These are phyloP conservation scores for Moxostoma hubbsi DNA, from an alignment of 2,797 vertebrate species.

Conservation along the genomic window DNA sequence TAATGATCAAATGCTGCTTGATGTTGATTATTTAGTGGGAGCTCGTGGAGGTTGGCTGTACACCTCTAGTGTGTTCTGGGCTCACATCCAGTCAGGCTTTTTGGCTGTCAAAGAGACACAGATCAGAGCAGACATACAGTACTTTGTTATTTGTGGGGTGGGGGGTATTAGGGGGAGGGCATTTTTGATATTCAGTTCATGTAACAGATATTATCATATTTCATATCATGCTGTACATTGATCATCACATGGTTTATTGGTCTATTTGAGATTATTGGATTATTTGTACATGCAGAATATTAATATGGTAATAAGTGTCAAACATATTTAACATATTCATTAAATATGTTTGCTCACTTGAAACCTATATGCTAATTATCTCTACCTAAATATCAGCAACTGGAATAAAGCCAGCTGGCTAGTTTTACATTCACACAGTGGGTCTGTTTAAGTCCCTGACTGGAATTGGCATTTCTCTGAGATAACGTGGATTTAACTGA, in stretches of 20 bases:
- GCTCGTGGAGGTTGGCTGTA: constrained; percentile 28
- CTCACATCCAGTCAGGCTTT: constrained; percentile 46
- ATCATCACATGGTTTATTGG: neutral
- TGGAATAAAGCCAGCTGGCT: neutral
- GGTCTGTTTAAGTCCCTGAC: neutral
- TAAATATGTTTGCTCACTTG: neutral
- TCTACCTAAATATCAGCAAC: neutral
- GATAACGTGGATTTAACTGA: neutral
- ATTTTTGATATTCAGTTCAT: constrained; percentile 10
- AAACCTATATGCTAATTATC: neutral
- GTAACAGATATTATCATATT: constrained; percentile 23
- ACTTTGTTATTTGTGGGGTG: constrained; percentile 21
- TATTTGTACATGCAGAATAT: neutral
- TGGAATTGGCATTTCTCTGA: constrained; percentile 8
- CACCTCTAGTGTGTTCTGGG: constrained; percentile 49
- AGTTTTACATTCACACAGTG: neutral
- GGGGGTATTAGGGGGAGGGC: neutral
- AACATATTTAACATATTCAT: neutral
- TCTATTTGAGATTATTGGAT: neutral
- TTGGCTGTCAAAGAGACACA: constrained; percentile 30
- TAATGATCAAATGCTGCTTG: constrained; percentile 47
- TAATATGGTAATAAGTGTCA: neutral
- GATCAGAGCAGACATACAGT: constrained; percentile 30
- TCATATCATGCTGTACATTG: neutral
- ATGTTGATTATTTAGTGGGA: constrained; percentile 41